Evolutionary conservation across 2,797 vertebrate genomes (phyloP).

Genomic region (Anguilla marmorata): DNA sequence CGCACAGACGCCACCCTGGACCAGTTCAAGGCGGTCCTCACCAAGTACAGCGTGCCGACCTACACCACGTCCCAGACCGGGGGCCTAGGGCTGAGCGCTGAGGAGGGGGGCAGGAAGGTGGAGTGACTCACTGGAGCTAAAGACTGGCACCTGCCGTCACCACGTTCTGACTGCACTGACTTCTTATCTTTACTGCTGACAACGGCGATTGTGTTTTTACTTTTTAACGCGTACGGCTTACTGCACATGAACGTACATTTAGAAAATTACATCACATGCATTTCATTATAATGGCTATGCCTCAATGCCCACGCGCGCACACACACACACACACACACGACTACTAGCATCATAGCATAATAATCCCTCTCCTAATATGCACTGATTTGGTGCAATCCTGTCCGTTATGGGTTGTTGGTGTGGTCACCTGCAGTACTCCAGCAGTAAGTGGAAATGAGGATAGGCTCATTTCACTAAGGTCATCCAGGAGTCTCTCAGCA

Average conservation of each 20-base stretch:
- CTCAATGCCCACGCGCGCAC: too few species aligned
- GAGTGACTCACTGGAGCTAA: constrained; percentile 21
- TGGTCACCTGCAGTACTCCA: neutral
- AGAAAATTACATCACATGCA: neutral
- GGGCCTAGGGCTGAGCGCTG: constrained; percentile 55
- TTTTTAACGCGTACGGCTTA: neutral
- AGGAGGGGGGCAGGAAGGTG: constrained; percentile 42
- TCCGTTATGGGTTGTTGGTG: neutral
- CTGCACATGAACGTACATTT: neutral
- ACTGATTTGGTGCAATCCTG: neutral
- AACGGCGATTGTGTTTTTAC: neutral
- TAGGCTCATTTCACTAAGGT: neutral
- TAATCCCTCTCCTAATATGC: neutral
- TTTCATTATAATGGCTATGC: neutral
- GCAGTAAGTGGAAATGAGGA: neutral
- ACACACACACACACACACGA: neutral
- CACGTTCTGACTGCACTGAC: constrained; percentile 43
- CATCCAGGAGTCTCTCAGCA: neutral
- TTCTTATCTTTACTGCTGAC: neutral
- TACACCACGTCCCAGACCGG: constrained; percentile 57
- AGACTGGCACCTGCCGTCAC: neutral
- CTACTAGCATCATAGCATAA: neutral
- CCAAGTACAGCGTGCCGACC: constrained; percentile 87
- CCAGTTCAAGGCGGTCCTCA: constrained; percentile 87
- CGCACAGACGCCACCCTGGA: constrained; percentile 86